phyloP scores from a whole-genome alignment of 2,797 vertebrate species.

The Gambusia yucatana region DNA sequence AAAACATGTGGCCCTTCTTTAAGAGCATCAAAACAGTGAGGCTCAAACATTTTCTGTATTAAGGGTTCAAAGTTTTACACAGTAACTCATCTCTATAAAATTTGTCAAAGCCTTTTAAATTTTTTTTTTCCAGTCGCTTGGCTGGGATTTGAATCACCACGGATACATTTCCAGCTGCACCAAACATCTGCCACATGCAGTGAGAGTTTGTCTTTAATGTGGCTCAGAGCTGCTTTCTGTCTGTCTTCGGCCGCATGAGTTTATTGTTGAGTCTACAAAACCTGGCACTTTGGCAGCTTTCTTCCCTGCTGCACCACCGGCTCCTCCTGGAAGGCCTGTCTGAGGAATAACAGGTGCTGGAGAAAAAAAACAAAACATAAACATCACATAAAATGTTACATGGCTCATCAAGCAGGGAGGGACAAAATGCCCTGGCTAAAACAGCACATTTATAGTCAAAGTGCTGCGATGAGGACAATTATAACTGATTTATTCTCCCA shows the following conservation, averaged over 20 bases:
- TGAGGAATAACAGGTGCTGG: slow-evolving; percentile 88
- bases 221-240: slow-evolving; percentile 44
- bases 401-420: slow-evolving; percentile 6
- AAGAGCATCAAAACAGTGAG: background rate
- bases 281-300: slow-evolving; percentile 90
- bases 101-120: background rate
- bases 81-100: background rate
- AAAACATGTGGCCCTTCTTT: background rate
- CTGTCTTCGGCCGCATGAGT: slow-evolving; percentile 28
- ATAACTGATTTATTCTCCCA: slow-evolving; percentile 22
- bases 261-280: slow-evolving; percentile 68
- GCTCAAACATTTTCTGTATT: background rate
- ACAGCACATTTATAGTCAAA: slow-evolving; percentile 11
- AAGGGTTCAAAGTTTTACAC: background rate
- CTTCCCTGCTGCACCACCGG: slow-evolving; percentile 71
- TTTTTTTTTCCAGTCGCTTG: background rate
- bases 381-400: slow-evolving; percentile 17
- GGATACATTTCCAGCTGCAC: background rate
- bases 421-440: slow-evolving; percentile 26
- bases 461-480: slow-evolving; percentile 17
- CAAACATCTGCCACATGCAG: slow-evolving; percentile 22
- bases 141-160: background rate
- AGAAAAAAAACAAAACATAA: slow-evolving; percentile 44
- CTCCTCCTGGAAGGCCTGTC: slow-evolving; percentile 85
- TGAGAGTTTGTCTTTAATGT: slow-evolving; percentile 20